Percentiles rank a stretch among this genome's conserved stretches.
These are phyloP conservation scores for Protobothrops mucrosquamatus DNA, from an alignment of 2,113 vertebrate genomes.

Conservation along the genomic window DNA sequence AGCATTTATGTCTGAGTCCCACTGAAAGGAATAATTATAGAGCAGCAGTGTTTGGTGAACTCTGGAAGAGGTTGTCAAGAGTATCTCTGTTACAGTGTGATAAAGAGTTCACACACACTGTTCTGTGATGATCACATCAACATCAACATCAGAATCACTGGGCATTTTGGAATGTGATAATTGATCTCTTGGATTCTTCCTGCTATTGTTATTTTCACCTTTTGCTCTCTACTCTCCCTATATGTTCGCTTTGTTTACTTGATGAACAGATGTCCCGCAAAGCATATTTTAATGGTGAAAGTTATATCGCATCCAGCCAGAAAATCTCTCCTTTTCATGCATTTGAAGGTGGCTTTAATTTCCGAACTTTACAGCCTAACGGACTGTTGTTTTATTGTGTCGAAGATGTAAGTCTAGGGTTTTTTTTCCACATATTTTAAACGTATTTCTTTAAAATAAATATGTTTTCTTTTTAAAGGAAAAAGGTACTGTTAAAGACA, in stretches of 20 bases:
- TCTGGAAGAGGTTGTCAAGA: background rate
- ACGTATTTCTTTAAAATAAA: background rate
- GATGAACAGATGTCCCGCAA: constrained; percentile 85
- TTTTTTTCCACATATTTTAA: constrained; percentile 3
- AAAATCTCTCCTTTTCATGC: constrained; percentile 81
- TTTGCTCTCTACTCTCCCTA: background rate
- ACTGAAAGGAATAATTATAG: background rate
- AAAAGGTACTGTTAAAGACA: background rate
- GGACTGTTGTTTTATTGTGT: constrained; percentile 87
- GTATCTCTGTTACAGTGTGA: background rate
- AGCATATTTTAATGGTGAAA: constrained; percentile 90
- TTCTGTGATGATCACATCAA: background rate
- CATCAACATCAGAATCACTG: background rate
- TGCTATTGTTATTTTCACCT: constrained; percentile 9
- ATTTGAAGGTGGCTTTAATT: constrained; percentile 94
- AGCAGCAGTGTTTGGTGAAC: background rate
- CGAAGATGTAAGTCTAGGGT: constrained; percentile 78
- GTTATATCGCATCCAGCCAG: constrained; percentile 86
- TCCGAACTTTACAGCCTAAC: constrained; percentile 83
- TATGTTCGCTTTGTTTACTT: constrained; percentile 32
- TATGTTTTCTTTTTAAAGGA: background rate
- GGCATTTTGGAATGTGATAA: background rate
- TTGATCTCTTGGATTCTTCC: background rate
- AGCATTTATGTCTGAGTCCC: background rate
- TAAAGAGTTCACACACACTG: background rate